Evolutionary conservation across 2,888 invertebrate species (phyloP).

Genomic region (Papilio demoleus): DNA sequence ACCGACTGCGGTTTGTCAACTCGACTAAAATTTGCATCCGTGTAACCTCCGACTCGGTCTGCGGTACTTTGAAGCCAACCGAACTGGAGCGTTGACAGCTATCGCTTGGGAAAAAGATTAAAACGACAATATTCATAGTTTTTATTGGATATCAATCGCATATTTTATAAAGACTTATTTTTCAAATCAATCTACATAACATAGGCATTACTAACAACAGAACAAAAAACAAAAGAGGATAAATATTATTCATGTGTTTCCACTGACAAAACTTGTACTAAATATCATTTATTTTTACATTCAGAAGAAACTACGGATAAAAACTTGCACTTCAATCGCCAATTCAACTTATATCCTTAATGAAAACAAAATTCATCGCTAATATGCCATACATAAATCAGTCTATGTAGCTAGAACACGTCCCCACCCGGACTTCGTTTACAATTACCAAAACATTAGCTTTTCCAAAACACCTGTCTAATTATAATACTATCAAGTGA

Average conservation of each 20-base stretch:
- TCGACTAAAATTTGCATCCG: constrained; percentile 37
- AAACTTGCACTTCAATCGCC: not conserved
- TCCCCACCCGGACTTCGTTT: constrained; percentile 16
- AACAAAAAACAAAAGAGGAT: too few species aligned
- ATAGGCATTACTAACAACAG: too few species aligned
- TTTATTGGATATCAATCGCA: not conserved
- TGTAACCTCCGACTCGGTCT: constrained; percentile 30
- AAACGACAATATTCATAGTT: not conserved
- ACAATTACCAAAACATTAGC: constrained; percentile 10
- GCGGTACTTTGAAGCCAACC: constrained; percentile 22
- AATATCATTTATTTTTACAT: too few species aligned
- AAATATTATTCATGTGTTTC: too few species aligned
- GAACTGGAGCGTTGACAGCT: constrained; percentile 1
- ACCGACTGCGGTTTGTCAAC: constrained; percentile 27
- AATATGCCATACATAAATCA: constrained; percentile 9
- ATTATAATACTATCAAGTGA: constrained; percentile 2
- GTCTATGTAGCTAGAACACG: constrained; percentile 19
- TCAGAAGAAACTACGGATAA: too few species aligned
- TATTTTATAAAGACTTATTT: too few species aligned
- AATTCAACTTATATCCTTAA: not conserved
- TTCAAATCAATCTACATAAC: too few species aligned
- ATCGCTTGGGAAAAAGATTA: not conserved
- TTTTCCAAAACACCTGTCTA: constrained; percentile 9
- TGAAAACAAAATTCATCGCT: too few species aligned
- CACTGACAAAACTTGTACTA: too few species aligned